These are phyloP conservation scores for Hipparchia sbordonii DNA, from an alignment of 2,888 invertebrate genomes.

Conservation along the genomic window DNA sequence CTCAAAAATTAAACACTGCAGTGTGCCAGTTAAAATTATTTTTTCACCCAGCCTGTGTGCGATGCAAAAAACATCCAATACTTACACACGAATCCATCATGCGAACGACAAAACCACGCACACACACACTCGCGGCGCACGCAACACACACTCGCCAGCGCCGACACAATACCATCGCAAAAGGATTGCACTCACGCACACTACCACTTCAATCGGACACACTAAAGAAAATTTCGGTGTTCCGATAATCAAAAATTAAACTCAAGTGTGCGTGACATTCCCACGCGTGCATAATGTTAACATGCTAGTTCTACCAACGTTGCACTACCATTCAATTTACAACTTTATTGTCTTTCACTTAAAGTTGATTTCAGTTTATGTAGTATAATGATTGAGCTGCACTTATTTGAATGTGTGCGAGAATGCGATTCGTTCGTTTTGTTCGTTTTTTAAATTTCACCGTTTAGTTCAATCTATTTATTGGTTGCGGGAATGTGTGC, in stretches of 20 bases:
- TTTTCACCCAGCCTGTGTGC: conserved; percentile 73
- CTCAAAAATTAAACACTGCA: conserved; percentile 81
- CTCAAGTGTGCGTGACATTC: conserved; percentile 62
- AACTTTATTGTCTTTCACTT: conserved; percentile 42
- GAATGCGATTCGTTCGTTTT: conserved; percentile 77
- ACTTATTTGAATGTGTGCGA: conserved; percentile 63
- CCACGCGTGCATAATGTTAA: conserved; percentile 73
- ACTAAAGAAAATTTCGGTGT: conserved; percentile 69
- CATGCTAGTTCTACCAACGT: conserved; percentile 71
- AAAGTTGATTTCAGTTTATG: conserved; percentile 48
- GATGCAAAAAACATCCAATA: conserved; percentile 69
- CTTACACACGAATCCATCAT: conserved; percentile 72
- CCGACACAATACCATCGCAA: conserved; percentile 57
- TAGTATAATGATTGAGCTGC: conserved; percentile 77
- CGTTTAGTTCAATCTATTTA: conserved; percentile 84
- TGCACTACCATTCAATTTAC: conserved; percentile 44
- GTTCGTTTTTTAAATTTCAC: conserved; percentile 83
- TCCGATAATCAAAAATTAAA: conserved; percentile 75
- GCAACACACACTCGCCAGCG: conserved; percentile 56
- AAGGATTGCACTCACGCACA: conserved; percentile 73
- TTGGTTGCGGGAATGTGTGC: conserved; percentile 74
- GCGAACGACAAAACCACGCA: conserved; percentile 68
- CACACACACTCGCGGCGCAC: conserved; percentile 59
- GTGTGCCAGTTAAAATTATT: conserved; percentile 82
- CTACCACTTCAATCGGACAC: conserved; percentile 55